Conservation (phyloP, 2,113 vertebrate genomes). For the Megaceryle torquata region DNA sequence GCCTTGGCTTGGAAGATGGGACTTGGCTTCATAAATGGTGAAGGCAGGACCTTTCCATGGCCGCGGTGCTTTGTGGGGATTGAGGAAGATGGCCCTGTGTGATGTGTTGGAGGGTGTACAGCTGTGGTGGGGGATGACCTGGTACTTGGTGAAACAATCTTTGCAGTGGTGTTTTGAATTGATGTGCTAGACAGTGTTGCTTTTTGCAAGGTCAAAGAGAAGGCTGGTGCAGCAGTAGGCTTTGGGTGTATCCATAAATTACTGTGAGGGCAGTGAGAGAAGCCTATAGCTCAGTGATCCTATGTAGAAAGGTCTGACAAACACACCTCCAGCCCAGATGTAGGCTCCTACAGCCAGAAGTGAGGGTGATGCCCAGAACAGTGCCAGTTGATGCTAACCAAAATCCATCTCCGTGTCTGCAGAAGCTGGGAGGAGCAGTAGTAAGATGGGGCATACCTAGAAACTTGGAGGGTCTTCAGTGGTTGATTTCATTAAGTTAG, state of each 20-base stretch:
- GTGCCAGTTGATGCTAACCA: neutral
- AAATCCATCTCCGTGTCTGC: neutral
- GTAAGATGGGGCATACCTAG: neutral
- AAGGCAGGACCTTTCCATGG: neutral
- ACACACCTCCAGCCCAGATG: neutral
- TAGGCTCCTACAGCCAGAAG: neutral
- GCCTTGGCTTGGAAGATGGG: neutral
- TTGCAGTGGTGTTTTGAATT: neutral
- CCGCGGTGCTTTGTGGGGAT: neutral
- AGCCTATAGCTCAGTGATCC: neutral
- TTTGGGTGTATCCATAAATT: neutral
- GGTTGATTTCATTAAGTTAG: neutral
- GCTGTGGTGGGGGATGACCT: neutral
- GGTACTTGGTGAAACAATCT: neutral
- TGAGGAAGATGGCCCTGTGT: neutral
- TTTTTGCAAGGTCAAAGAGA: neutral
- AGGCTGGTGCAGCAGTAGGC: neutral
- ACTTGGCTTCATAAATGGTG: neutral
- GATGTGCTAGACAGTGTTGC: neutral
- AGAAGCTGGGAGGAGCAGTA: neutral
- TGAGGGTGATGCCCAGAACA: neutral
- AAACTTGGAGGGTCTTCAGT: neutral
- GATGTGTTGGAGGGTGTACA: neutral
- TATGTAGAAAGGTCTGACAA: neutral
- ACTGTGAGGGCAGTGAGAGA: neutral